Evolutionary conservation across 2,888 invertebrate genomes (phyloP), one percentile per base, ranked within the genome.

Genomic region (Nomada fucata): DNA sequence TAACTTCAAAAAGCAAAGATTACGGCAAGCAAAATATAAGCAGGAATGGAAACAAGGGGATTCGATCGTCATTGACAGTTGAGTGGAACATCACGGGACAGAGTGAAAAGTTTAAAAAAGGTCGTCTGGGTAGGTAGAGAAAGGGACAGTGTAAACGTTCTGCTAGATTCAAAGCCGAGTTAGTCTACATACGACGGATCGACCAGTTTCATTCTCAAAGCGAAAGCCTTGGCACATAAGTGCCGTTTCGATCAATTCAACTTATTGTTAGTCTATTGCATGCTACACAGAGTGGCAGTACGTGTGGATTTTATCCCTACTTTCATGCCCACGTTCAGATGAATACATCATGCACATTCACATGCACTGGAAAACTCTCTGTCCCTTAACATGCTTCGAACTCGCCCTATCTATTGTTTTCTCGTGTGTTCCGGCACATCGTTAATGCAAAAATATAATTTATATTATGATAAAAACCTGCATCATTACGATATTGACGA

Each of bases 211-310:
- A 79, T 84, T 86, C 76, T 86, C 83, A 86, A 81, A 86, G 79
- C 73, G 72, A 76, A 82, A 65, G 55, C 44, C 69, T 47, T 57
- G 72, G n/a, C 74, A 81, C 81, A 84, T 82, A 86, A 83, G 76
- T 86, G 69, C 67, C 73, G 79, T 86, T 86, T 71, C 81, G 81
- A 86, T 86, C 86, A 81, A 86, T 84, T 82, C 84, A 72, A 76
- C 72, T 67, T 36, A 36, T 36, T 36, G 36, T 7, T 71, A 60
- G 74, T 61, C 60, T 81, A 82, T 84, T 79, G 74, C 76, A 55
- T n/a, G 71, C 47, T 59, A 44, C 53, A 53, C 42, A 23, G 78
- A 77, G 76, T 75, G 73, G 74, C 83, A 70, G 78, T 83, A 73
- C 78, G 70, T 68, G 78, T 52, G 70, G 55, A 76, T 76, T 61